phyloP scores from a whole-genome alignment of 2,113 vertebrate genomes.

The Myotis yumanensis region DNA sequence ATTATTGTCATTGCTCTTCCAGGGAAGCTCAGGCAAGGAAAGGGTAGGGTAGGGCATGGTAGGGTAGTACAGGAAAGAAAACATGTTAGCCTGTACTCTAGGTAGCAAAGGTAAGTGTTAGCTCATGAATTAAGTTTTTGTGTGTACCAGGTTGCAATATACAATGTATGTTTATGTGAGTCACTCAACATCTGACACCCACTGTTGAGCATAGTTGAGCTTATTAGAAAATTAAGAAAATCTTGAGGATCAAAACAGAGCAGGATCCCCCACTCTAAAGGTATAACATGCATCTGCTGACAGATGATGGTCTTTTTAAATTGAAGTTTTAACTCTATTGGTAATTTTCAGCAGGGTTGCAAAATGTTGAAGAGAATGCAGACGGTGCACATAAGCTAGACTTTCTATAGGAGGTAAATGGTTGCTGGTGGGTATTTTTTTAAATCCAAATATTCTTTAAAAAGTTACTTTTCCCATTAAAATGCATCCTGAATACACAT shows the following conservation, averaged over 20 bases:
- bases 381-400: background rate
- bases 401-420: background rate
- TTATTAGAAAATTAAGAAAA: background rate
- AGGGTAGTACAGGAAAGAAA: background rate
- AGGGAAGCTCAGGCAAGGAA: background rate
- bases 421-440: background rate
- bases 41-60: background rate
- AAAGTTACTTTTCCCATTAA: constrained; percentile 39
- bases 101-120: background rate
- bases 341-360: constrained; percentile 3
- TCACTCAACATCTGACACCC: background rate
- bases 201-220: background rate
- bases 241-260: background rate
- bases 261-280: background rate
- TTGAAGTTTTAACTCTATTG: background rate
- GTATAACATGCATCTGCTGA: background rate
- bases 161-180: background rate
- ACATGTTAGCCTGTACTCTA: background rate
- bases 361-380: background rate
- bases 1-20: background rate
- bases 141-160: background rate
- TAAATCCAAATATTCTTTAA: constrained; percentile 2
- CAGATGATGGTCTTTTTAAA: background rate
- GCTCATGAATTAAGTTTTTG: background rate
- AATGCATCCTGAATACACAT: background rate